phyloP scores from a whole-genome alignment of 2,888 invertebrate species.

The Stenotaenia linearis region DNA sequence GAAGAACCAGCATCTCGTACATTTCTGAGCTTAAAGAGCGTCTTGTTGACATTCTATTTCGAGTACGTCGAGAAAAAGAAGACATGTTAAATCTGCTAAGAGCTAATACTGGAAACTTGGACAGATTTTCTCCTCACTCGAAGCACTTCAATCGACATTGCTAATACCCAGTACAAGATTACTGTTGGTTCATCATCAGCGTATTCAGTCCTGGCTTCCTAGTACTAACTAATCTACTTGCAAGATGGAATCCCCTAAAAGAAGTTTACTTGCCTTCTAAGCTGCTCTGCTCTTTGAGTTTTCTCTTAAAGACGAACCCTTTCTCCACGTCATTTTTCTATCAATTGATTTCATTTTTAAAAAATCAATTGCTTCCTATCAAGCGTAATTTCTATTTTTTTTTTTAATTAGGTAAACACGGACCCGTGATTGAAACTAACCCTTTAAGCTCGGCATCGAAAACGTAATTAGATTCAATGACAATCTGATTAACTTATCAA shows the following conservation, averaged over 20 bases:
- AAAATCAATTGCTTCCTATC: no score
- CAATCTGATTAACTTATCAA: constrained; percentile 17
- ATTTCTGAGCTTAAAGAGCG: neutral
- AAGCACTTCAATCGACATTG: neutral
- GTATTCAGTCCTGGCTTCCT: neutral
- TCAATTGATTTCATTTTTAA: no score
- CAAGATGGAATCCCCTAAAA: constrained; percentile 13
- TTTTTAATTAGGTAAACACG: neutral
- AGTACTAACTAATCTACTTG: constrained; percentile 13
- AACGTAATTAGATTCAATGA: constrained; percentile 21
- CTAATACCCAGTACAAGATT: constrained; percentile 17
- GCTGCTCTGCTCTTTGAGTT: constrained; percentile 13
- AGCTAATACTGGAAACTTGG: neutral
- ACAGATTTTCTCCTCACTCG: neutral
- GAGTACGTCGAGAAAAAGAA: neutral
- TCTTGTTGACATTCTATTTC: neutral
- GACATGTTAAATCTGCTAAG: neutral
- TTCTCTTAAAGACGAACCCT: neutral
- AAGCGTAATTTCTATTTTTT: no score
- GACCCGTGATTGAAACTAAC: neutral
- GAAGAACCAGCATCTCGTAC: neutral
- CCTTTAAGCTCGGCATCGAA: neutral
- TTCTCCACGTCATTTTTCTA: neutral
- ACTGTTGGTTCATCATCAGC: constrained; percentile 10
- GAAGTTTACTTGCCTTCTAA: neutral